A percentile compares a stretch with the other conserved stretches of the same genome.
These are phyloP conservation scores for Oenanthe oenanthe DNA, from an alignment of 2,113 vertebrate genomes.

Conservation along the genomic window DNA sequence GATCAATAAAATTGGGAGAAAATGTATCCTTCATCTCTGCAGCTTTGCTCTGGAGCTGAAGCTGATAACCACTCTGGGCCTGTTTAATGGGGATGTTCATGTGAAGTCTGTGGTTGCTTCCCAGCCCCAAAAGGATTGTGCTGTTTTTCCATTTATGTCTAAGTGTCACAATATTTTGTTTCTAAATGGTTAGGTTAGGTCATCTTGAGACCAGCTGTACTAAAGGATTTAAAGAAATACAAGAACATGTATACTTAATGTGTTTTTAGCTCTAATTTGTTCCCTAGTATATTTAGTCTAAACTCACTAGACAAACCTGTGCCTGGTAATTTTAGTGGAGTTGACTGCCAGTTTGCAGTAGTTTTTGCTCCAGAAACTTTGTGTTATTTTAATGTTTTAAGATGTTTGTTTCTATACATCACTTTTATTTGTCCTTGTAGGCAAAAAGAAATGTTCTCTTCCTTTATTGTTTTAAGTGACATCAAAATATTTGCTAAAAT, in stretches of 20 bases:
- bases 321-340: not conserved
- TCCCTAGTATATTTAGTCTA: not conserved
- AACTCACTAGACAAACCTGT: not conserved
- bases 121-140: not conserved
- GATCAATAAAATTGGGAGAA: not conserved
- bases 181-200: slow-evolving; percentile 8
- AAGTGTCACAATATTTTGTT: slow-evolving; percentile 52
- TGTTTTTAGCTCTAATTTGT: not conserved
- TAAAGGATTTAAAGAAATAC: slow-evolving; percentile 4
- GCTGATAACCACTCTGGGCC: not conserved
- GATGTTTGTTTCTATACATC: not conserved
- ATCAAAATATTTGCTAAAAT: not conserved
- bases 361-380: not conserved
- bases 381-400: not conserved
- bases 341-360: not conserved
- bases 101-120: not conserved
- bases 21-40: fast-evolving
- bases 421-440: not conserved
- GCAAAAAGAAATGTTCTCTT: not conserved
- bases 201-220: slow-evolving; percentile 37
- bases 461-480: not conserved
- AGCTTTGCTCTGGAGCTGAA: not conserved
- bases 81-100: not conserved
- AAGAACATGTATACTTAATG: not conserved
- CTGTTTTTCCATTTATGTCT: slow-evolving; percentile 23